Evolutionary conservation across 64 coral and sea anemone genomes (phyloP).

Genomic region (Stichodactyla helianthus): DNA sequence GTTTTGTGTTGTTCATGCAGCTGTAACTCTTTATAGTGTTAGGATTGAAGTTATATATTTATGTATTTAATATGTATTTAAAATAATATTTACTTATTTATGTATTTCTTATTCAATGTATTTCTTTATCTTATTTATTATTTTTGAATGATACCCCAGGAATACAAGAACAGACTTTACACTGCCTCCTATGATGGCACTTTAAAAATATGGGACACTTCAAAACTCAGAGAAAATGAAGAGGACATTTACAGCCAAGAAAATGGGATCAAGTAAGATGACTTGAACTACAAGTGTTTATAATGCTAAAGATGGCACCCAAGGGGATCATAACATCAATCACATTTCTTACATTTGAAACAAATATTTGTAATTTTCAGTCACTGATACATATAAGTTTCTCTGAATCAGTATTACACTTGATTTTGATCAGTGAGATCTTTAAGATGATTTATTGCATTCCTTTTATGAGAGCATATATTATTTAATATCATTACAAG

Average conservation of each 20-base stretch:
- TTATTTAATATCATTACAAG: neutral
- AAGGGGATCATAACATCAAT: neutral
- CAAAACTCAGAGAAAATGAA: conserved; percentile 87
- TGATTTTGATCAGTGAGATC: neutral
- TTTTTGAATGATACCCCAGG: conserved; percentile 25
- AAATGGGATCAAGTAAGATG: conserved; percentile 72
- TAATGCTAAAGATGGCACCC: neutral
- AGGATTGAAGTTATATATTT: too few relatives aligned
- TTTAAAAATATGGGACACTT: conserved; percentile 82
- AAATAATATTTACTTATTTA: too few relatives aligned
- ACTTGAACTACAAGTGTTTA: neutral
- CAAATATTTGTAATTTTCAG: neutral
- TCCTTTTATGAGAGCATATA: neutral
- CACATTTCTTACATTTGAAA: neutral
- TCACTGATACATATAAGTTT: neutral
- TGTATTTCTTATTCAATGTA: too few relatives aligned
- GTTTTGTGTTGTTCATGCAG: too few relatives aligned
- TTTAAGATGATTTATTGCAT: neutral
- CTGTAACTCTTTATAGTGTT: too few relatives aligned
- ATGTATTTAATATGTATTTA: too few relatives aligned
- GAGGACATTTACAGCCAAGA: conserved; percentile 87
- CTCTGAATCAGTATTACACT: neutral
- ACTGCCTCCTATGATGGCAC: conserved; percentile 63
- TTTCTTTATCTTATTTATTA: neutral
- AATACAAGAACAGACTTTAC: conserved; percentile 54